Evolutionary conservation across 1,140 invertebrate species (phyloP), one percentile per base, ranked within the genome.

Genomic region (Pseudomyrmex flavicornis): DNA sequence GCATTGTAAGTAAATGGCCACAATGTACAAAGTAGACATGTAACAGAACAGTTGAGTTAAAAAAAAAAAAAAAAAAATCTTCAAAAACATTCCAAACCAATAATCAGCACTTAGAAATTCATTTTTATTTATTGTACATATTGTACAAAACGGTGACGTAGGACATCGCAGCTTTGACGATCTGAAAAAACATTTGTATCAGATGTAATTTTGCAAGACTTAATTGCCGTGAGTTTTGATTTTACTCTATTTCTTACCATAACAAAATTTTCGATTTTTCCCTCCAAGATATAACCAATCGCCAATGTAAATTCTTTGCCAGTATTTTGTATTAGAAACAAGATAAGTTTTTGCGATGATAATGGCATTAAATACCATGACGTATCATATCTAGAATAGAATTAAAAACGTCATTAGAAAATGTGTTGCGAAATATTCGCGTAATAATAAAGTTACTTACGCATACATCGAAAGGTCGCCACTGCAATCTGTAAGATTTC

Each of bases 291-390:
- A 35, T 58, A 74, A 1, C 74, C 86, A 1, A 83, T 66, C 0
- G 50, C 73, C 0, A 83, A 35, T 56, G 12, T 13, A n/a, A 72
- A 84, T 0, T 76, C 54, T 61, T 63, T 82, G 1, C 15, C 7
- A 58, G 70, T 66, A 82, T 58, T 83, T 20, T 59, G 35, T 70
- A 90, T 82, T 17, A 90, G 62, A n/a, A 85, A 62, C 48, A 86
- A 56, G 17, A 89, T 54, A 8, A 90, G 44, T 70, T 87, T 87
- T 75, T 86, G 80, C 9, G 59, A 50, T 1, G 68, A 22, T 12
- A 83, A 1, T 2, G 88, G 63, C 48, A 85, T 62, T 22, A 70
- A 69, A 13, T 88, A 85, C 85, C 85, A 90, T 12, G 88, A 52
- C 15, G 50, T 58, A 46, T 20, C 10, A 22, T 54, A 83, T 66